Evolutionary conservation across 2,113 vertebrate genomes (phyloP).

Genomic region (Pygoscelis antarcticus): DNA sequence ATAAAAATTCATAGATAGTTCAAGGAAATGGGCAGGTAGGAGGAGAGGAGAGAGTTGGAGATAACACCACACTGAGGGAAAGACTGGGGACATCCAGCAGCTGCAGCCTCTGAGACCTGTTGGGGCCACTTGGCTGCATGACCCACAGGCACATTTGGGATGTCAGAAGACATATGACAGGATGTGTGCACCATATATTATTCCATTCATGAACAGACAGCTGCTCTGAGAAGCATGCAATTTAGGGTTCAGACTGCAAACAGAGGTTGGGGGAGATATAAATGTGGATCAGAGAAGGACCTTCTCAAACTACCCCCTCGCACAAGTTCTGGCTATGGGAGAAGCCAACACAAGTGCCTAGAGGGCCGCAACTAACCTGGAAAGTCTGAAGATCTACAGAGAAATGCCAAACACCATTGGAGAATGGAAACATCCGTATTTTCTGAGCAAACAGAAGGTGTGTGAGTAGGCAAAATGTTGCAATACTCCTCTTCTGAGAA

Average conservation of each 20-base stretch:
- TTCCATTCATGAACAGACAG: not conserved
- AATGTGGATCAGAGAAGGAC: not conserved
- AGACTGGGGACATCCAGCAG: not conserved
- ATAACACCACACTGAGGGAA: not conserved
- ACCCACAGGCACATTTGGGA: not conserved
- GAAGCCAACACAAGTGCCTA: not conserved
- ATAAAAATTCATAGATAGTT: not conserved
- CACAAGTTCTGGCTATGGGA: not conserved
- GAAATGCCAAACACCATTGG: not conserved
- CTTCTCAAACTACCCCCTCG: not conserved
- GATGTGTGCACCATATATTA: not conserved
- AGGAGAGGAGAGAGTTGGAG: not conserved
- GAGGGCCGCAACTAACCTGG: not conserved
- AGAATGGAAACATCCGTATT: not conserved
- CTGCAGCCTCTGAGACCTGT: not conserved
- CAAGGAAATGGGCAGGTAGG: not conserved
- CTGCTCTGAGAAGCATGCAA: not conserved
- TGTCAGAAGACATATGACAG: not conserved
- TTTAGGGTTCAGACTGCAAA: not conserved
- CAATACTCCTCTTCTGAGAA: not conserved
- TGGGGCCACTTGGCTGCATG: not conserved
- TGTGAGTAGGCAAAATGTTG: not conserved
- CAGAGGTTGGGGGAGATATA: not conserved
- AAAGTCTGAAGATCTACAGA: not conserved
- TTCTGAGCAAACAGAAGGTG: not conserved